A percentile compares a stretch with the other conserved stretches of the same genome.
Conservation (phyloP, 2,113 vertebrate genomes). For the Numida meleagris region DNA sequence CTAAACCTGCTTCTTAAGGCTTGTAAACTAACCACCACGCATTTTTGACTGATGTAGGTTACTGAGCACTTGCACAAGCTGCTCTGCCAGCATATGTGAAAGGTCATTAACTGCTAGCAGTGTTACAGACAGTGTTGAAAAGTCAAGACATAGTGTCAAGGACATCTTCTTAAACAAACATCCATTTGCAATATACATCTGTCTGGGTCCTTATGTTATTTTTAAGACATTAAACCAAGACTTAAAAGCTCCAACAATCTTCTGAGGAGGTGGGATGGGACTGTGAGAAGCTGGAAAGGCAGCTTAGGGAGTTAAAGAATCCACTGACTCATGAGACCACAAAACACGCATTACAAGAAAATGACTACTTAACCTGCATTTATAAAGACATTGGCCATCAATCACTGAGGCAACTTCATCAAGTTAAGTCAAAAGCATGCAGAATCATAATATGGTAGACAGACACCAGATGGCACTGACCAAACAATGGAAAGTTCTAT, state of each 20-base stretch:
- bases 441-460: neutral
- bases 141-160: neutral
- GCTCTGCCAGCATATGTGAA: neutral
- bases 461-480: neutral
- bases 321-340: constrained; percentile 3
- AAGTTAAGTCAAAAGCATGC: neutral
- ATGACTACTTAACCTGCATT: neutral
- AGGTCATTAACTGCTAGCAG: neutral
- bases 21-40: rapidly evolving
- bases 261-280: neutral
- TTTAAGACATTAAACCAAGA: neutral
- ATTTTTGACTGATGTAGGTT: neutral
- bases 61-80: neutral
- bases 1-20: neutral
- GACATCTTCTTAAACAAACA: neutral
- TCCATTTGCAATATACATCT: neutral
- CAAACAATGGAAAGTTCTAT: neutral
- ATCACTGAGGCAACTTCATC: neutral
- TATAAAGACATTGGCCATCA: constrained; percentile 8
- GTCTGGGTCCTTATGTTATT: neutral
- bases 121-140: neutral
- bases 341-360: constrained; percentile 1
- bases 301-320: neutral
- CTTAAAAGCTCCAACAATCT: neutral
- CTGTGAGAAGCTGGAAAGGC: neutral